phyloP scores from a whole-genome alignment of 2,113 vertebrate genomes.

The Lampris megalopsis region DNA sequence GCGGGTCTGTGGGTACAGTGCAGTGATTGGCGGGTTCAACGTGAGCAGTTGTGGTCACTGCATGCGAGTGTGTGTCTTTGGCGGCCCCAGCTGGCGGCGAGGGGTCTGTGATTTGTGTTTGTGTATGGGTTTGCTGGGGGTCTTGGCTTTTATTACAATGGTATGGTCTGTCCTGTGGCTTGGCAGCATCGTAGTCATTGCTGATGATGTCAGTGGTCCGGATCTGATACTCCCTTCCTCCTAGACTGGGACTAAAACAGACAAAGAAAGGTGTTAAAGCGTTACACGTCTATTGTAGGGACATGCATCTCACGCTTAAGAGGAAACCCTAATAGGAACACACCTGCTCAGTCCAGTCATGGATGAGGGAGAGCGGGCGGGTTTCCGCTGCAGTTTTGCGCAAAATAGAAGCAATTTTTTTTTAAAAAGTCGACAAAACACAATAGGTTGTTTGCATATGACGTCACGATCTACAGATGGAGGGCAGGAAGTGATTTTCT shows the following conservation, averaged over 20 bases:
- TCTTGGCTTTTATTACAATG: conserved; percentile 21
- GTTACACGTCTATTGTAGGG: not conserved
- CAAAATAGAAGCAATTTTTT: too few relatives aligned
- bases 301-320: too few relatives aligned
- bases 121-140: conserved; percentile 35
- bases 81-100: conserved; percentile 19
- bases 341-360: too few relatives aligned
- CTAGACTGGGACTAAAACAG: conserved; percentile 69
- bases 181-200: conserved; percentile 61
- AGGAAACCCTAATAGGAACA: too few relatives aligned
- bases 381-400: too few relatives aligned
- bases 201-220: conserved; percentile 75
- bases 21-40: conserved; percentile 45
- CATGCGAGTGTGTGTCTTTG: conserved; percentile 47
- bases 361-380: too few relatives aligned
- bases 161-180: conserved; percentile 51
- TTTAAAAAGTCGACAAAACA: too few relatives aligned
- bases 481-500: too few relatives aligned
- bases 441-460: too few relatives aligned
- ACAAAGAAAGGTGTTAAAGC: conserved; percentile 21
- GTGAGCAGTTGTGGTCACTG: conserved; percentile 24
- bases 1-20: conserved; percentile 28
- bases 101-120: conserved; percentile 36
- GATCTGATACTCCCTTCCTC: conserved; percentile 69
- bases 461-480: too few relatives aligned